Evolutionary conservation across 1,140 invertebrate genomes (phyloP).

Genomic region (Watersipora subatra): DNA sequence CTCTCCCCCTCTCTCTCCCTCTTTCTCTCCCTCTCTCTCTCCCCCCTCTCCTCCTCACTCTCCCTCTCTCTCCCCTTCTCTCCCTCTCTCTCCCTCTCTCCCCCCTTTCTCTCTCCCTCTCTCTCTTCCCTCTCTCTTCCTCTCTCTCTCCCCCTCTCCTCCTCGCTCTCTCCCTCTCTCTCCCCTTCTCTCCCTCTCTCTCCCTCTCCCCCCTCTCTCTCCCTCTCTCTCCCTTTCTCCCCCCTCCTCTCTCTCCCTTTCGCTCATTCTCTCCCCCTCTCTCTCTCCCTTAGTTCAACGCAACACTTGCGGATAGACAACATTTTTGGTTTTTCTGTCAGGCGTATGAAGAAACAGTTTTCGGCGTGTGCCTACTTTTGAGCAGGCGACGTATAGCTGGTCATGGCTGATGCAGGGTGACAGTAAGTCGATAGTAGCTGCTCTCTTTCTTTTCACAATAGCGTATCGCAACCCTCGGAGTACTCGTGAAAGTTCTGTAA

Average conservation of each 20-base stretch:
- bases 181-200: conserved; percentile 7
- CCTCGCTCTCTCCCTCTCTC: not conserved
- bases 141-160: not conserved
- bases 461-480: too few species aligned
- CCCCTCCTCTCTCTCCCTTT: not conserved
- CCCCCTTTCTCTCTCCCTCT: not conserved
- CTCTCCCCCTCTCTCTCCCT: not conserved
- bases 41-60: not conserved
- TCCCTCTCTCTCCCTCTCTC: not conserved
- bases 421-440: too few species aligned
- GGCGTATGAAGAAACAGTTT: too few species aligned
- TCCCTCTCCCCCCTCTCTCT: conserved; percentile 5
- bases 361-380: too few species aligned
- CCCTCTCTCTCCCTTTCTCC: conserved; percentile 2
- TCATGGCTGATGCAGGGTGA: too few species aligned
- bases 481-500: too few species aligned
- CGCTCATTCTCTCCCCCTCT: too few species aligned
- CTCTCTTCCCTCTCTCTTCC: not conserved
- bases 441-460: too few species aligned
- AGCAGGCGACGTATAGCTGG: too few species aligned
- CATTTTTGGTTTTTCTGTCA: too few species aligned
- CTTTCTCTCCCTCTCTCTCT: not conserved
- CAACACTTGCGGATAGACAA: too few species aligned
- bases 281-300: too few species aligned
- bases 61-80: not conserved